These are phyloP conservation scores for Dugesia japonica DNA, from an alignment of 2,888 invertebrate genomes.

Conservation along the genomic window DNA sequence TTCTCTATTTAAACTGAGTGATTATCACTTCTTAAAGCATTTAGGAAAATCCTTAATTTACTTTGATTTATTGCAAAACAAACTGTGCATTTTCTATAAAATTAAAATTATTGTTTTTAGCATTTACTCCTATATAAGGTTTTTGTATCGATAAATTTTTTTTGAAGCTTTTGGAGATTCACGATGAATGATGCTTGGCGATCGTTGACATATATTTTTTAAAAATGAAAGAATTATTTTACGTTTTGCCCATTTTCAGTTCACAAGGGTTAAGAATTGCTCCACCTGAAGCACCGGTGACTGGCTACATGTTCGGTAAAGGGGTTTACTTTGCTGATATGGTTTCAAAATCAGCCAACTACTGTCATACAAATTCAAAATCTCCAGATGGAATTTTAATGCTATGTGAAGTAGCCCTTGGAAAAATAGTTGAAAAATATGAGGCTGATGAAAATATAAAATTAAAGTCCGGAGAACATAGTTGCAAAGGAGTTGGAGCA, in stretches of 20 bases:
- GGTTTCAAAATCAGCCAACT: conserved; percentile 94
- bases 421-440: conserved; percentile 66
- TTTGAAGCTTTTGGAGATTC: too few relatives aligned
- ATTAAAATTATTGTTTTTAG: too few relatives aligned
- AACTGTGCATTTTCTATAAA: too few relatives aligned
- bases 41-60: too few relatives aligned
- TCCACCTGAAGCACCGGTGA: conserved; percentile 83
- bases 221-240: conserved; percentile 14
- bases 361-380: conserved; percentile 62
- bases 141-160: too few relatives aligned
- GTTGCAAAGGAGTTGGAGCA: conserved; percentile 68
- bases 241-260: conserved; percentile 26
- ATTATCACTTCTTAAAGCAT: too few relatives aligned
- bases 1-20: too few relatives aligned
- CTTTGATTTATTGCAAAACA: too few relatives aligned
- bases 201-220: too few relatives aligned
- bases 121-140: too few relatives aligned
- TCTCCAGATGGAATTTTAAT: conserved; percentile 68
- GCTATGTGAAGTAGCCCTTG: conserved; percentile 80
- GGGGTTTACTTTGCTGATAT: conserved; percentile 89
- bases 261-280: conserved; percentile 72
- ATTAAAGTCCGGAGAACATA: conserved; percentile 67
- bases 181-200: too few relatives aligned
- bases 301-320: conserved; percentile 74
- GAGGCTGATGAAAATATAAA: conserved; percentile 61